phyloP scores from a whole-genome alignment of 2,797 vertebrate species.

The Limnodromus scolopaceus region DNA sequence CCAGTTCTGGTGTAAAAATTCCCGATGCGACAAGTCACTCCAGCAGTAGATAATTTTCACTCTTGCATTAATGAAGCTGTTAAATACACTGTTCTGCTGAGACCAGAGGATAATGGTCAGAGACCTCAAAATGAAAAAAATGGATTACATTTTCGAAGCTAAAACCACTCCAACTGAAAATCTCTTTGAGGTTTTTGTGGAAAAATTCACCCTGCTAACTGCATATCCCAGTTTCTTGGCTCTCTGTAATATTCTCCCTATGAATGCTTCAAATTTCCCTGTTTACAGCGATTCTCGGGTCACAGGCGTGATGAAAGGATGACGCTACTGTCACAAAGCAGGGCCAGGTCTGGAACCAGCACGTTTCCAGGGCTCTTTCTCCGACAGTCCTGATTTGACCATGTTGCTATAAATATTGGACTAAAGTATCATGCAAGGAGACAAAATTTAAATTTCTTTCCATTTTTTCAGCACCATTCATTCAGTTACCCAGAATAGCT shows the following conservation, averaged over 20 bases:
- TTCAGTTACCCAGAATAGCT: not conserved
- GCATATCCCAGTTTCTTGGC: not conserved
- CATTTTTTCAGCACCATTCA: not conserved
- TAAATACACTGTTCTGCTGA: not conserved
- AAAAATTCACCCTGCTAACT: not conserved
- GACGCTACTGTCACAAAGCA: not conserved
- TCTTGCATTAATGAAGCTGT: not conserved
- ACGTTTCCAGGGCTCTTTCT: not conserved
- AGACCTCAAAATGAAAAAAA: not conserved
- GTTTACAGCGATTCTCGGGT: not conserved
- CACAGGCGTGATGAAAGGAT: not conserved
- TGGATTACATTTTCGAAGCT: not conserved
- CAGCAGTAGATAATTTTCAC: not conserved
- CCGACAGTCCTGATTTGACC: not conserved
- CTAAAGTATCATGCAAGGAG: not conserved
- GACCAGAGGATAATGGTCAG: not conserved
- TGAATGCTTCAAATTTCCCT: not conserved
- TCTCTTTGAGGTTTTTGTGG: not conserved
- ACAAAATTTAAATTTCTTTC: not conserved
- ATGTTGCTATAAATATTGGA: not conserved
- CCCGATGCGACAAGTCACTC: not conserved
- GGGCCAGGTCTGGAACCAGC: not conserved
- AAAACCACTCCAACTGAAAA: not conserved
- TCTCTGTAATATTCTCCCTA: not conserved
- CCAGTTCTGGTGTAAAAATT: not conserved